Conservation (phyloP, 1,140 invertebrate genomes). For the Myzus persicae region DNA sequence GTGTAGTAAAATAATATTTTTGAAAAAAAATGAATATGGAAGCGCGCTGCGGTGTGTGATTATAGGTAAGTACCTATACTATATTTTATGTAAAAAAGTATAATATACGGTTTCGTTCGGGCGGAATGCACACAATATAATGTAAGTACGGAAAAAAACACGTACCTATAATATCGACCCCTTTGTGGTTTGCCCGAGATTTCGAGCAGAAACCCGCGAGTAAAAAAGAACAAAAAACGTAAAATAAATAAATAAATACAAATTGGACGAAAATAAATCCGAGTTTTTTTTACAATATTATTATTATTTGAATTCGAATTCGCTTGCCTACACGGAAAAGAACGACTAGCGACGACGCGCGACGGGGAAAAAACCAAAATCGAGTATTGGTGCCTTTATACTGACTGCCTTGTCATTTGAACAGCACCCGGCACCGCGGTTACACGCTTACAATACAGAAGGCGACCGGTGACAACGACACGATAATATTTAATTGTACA, state of each 20-base stretch:
- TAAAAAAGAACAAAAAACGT: not conserved
- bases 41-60: too few relatives aligned
- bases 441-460: too few relatives aligned
- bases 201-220: not conserved
- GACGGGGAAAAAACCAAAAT: not conserved
- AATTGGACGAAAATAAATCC: conserved; percentile 27
- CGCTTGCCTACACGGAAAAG: not conserved
- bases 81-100: not conserved
- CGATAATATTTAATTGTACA: not conserved
- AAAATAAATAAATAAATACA: conserved; percentile 3
- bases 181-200: not conserved
- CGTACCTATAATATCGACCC: not conserved
- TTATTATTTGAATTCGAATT: too few relatives aligned
- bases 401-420: not conserved
- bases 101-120: not conserved
- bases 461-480: not conserved
- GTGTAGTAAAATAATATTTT: not conserved
- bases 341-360: not conserved
- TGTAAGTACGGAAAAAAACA: not conserved
- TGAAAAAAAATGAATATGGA: not conserved
- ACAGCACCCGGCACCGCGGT: not conserved
- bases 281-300: not conserved
- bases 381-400: not conserved
- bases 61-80: too few relatives aligned
- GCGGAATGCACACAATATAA: not conserved